Conservation (phyloP, 2,113 vertebrate genomes). For the Sinosuthora webbiana region DNA sequence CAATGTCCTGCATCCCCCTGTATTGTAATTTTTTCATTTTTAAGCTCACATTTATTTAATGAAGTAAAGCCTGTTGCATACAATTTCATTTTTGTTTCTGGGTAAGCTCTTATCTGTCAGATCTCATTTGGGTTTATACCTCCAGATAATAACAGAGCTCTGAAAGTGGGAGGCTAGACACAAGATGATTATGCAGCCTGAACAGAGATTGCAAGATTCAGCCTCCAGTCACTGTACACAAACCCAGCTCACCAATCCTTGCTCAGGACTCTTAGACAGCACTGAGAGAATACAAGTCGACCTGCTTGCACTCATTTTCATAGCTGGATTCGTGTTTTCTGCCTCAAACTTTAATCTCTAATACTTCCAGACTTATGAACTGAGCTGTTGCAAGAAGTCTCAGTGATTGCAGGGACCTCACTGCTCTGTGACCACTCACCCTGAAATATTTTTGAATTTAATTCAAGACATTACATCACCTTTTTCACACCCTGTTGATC, state of each 20-base stretch:
- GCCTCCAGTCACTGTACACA: neutral
- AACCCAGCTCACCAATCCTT: neutral
- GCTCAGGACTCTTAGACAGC: neutral
- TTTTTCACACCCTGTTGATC: neutral
- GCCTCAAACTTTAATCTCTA: neutral
- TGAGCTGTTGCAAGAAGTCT: neutral
- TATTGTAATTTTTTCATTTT: neutral
- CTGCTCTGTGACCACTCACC: accelerated
- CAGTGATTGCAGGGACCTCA: neutral
- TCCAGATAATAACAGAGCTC: neutral
- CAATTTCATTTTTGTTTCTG: neutral
- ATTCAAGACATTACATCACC: neutral
- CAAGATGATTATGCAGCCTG: neutral
- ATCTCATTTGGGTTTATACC: neutral
- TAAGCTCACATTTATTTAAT: neutral
- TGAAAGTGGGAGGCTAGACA: neutral
- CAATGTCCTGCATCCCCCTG: neutral
- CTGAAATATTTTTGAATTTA: neutral
- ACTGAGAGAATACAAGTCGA: neutral
- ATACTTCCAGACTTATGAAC: neutral
- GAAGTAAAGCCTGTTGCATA: neutral
- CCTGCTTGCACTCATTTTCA: neutral
- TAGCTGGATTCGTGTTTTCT: neutral
- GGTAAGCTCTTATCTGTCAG: neutral
- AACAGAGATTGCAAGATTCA: neutral